Percentiles rank a stretch among this genome's conserved stretches.
Conservation (phyloP, 2,113 vertebrate genomes). For the Willisornis vidua region DNA sequence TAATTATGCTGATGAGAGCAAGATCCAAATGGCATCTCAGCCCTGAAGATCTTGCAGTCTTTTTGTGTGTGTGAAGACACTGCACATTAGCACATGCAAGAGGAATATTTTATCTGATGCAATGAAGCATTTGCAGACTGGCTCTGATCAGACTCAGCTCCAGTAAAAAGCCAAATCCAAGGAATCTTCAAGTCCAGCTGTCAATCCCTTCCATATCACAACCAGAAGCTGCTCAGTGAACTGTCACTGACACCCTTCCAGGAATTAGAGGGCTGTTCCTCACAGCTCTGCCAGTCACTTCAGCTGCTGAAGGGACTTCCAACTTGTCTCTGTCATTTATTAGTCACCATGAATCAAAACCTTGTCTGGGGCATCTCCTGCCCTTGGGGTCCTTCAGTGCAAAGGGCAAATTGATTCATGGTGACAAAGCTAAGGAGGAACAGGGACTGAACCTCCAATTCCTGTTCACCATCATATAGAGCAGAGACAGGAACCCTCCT, state of each 20-base stretch:
- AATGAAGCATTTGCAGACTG: neutral
- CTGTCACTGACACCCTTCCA: neutral
- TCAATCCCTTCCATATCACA: neutral
- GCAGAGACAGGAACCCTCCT: neutral
- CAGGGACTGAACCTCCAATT: neutral
- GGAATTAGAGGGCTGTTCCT: neutral
- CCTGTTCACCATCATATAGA: neutral
- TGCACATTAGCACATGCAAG: fast-evolving
- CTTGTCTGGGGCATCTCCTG: neutral
- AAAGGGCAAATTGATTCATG: neutral
- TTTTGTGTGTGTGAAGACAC: neutral
- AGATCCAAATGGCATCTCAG: neutral
- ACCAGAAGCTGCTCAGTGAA: neutral
- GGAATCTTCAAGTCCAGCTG: neutral
- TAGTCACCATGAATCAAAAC: neutral
- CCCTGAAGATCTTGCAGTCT: neutral
- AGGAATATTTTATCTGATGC: neutral
- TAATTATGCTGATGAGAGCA: neutral
- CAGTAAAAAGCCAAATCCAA: neutral
- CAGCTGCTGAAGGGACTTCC: neutral
- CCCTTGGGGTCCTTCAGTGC: neutral
- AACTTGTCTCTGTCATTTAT: neutral
- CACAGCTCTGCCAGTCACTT: neutral
- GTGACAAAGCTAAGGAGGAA: neutral
- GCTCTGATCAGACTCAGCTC: neutral